Evolutionary conservation across 2,797 vertebrate species (phyloP), one percentile per base, ranked within the genome.

Genomic region (Chelmon rostratus): DNA sequence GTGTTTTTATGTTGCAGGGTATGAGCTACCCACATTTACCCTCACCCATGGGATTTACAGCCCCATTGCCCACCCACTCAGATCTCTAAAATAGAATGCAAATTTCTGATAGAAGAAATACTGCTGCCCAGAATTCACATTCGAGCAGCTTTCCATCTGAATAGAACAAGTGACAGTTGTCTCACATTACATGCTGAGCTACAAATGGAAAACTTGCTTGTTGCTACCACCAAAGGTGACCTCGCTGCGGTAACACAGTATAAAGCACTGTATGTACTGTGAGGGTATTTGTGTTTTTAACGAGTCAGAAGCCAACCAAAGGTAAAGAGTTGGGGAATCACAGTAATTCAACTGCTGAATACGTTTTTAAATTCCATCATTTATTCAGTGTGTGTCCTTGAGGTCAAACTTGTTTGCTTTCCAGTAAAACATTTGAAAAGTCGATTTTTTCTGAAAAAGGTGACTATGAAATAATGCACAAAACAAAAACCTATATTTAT

Each of bases 11-110:
- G 18, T 18, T 38, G 23, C 19, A 40, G 15, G 6, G 0, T 46
- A 37, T 40, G 40, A 38, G 11, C 49, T 57, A 11, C 35, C 53
- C 53, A 53, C 38, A 25, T 21, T 4, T 11, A 11, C 21, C 6
- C 11, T 13, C 42, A 19, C 59, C 19, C 52, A 13, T 15, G 58
- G 47, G 38, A 54, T 61, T 66, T 0, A 62, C 53, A 54, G 35
- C 68, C 28, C n/a, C 46, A 50, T 46, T 40, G 52, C 28, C 44
- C 57, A 54, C 6, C 16, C 6, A 18, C 0, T 6, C 42, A 18
- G 37, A n/a, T 70, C 50, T 65, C 44, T 35, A 12, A 75, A 75
- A 68, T 40, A 65, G 67, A 68, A 75, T 9, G 52, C 52, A 56
- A n/a, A 81, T 78, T 19, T 71, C 8, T 16, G 28, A 31, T 31